Evolutionary conservation across 2,797 vertebrate species (phyloP).

Genomic region (Sorex maritimensis): DNA sequence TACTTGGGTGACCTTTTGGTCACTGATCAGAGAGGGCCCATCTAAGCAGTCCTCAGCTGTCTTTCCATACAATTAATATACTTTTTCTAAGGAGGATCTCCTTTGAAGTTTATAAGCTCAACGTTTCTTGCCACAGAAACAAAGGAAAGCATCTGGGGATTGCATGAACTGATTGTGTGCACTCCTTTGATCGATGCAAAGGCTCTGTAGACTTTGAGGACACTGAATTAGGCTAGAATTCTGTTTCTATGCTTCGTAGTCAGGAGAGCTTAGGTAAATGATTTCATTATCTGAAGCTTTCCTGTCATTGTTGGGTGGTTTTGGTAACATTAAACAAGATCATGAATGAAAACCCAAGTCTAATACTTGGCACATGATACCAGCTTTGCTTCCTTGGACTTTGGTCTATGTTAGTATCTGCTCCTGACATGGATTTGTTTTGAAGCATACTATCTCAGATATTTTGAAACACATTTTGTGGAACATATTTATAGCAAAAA

Average conservation of each 20-base stretch:
- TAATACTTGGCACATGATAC: too few species aligned
- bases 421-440: not conserved
- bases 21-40: not conserved
- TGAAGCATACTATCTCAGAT: not conserved
- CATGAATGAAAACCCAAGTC: not conserved
- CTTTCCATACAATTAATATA: not conserved
- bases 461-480: not conserved
- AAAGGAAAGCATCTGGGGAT: not conserved
- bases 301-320: not conserved
- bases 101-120: not conserved
- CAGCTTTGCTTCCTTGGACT: not conserved
- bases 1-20: not conserved
- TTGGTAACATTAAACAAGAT: slow-evolving; percentile 14
- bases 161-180: too few species aligned
- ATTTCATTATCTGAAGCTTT: not conserved
- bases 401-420: not conserved
- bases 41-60: not conserved
- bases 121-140: not conserved
- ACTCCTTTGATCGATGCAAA: not conserved
- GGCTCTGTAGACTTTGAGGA: not conserved
- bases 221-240: slow-evolving; percentile 18
- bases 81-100: not conserved
- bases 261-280: not conserved
- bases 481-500: not conserved
- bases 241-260: not conserved